These are phyloP conservation scores for Xanthia togata DNA, from an alignment of 2,888 invertebrate genomes.

Conservation along the genomic window DNA sequence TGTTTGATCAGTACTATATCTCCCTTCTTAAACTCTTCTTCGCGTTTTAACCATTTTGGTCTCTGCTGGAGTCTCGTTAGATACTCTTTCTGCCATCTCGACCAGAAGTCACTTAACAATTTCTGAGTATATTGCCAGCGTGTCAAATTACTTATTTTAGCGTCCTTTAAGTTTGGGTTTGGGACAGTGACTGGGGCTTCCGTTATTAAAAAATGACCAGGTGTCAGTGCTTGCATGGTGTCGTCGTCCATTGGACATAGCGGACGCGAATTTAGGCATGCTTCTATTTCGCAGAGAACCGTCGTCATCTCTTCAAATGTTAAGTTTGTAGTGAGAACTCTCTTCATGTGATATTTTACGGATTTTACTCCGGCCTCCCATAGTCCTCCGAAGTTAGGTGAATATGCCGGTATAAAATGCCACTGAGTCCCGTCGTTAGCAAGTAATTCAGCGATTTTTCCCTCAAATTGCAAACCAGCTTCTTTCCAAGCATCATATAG, in stretches of 20 bases:
- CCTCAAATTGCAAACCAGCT: too few species aligned
- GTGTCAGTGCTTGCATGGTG: slow-evolving; percentile 3
- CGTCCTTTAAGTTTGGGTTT: not conserved
- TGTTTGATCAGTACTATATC: slow-evolving; percentile 2
- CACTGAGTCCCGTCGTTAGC: too few species aligned
- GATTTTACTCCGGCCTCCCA: too few species aligned
- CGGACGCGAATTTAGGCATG: not conserved
- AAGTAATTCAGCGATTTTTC: too few species aligned
- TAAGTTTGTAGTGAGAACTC: not conserved
- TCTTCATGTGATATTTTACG: too few species aligned
- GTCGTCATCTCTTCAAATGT: not conserved
- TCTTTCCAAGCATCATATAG: too few species aligned
- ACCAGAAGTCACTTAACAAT: not conserved
- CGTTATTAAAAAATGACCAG: not conserved
- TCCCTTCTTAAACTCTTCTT: slow-evolving; percentile 14
- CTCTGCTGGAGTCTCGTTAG: not conserved
- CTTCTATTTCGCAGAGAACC: not conserved
- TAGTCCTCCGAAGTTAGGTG: too few species aligned
- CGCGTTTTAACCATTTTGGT: slow-evolving; percentile 1
- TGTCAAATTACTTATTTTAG: not conserved
- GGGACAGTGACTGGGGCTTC: slow-evolving; percentile 1
- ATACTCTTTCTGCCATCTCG: not conserved
- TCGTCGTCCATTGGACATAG: not conserved
- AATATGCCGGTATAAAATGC: too few species aligned
- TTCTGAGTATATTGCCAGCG: slow-evolving; percentile 6